Evolutionary conservation across 2,888 invertebrate genomes (phyloP), one percentile per base, ranked within the genome.

Genomic region (Mycalesis mineus): DNA sequence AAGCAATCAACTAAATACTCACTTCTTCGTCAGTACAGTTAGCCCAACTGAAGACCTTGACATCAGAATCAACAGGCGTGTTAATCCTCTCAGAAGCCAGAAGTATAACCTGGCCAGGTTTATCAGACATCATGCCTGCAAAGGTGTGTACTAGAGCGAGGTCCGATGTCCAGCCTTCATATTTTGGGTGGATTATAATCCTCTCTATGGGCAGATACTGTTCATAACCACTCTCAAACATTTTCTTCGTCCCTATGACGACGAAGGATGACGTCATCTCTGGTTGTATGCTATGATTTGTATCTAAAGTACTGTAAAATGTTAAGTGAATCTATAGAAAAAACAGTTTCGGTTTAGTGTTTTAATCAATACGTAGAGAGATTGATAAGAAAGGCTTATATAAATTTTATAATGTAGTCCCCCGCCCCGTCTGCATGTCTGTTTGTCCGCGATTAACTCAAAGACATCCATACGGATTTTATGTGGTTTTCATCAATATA

Each of bases 181-280:
- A 79, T 2, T 71, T 67, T 0, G 83, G 84, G 57, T 84, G 84
- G 0, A 67, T 73, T 1, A 80, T 9, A 5, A 84, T 67, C 51
- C 75, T 70, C 54, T 84, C 84, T 42, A 84, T 84, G 0, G 83
- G 84, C 0, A 85, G 68, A 60, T 84, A 84, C 52, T 80, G 79
- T 60, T 84, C 84, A 55, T 83, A 80, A 6, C 79, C 80, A 0
- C 76, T 63, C 2, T 77, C 75, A 14, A 77, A 83, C 81, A 83
- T 82, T 44, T 71, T 72, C 55, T 77, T 78, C 0, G 79, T 74
- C 6, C 84, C 84, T 1, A 84, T 74, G 0, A 84, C 77, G 0
- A 84, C 75, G 45, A 84, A 84, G 0, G 84, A 83, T 1, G 74
- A 63, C 0, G 82, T 74, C 8, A 84, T 63, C 62, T 86, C 83